Percentiles rank a stretch among this genome's conserved stretches.
Evolutionary conservation across 2,888 invertebrate species (phyloP).

Genomic region (Octonoba sinensis): DNA sequence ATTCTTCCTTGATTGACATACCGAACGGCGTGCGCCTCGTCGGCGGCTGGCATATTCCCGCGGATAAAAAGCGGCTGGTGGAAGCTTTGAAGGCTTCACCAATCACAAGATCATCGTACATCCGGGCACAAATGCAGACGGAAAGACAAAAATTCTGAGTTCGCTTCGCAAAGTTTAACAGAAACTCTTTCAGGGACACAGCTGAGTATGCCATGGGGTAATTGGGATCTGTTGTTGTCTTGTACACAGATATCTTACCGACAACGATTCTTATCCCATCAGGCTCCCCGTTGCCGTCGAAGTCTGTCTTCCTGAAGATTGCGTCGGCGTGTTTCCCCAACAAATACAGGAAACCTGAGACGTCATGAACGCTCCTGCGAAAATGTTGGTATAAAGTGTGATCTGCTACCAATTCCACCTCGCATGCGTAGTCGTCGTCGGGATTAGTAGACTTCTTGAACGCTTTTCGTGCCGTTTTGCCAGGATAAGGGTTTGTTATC

Average conservation of each 20-base stretch:
- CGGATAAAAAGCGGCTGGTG: neutral
- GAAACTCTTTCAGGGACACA: conserved; percentile 2
- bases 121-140: conserved; percentile 26
- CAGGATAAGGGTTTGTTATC: neutral
- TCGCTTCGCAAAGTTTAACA: conserved; percentile 17
- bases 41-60: conserved; percentile 56
- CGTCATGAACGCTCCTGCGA: conserved; percentile 4
- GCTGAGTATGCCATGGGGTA: conserved; percentile 24
- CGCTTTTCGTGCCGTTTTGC: neutral
- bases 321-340: conserved; percentile 68
- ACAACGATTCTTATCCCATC: conserved; percentile 69
- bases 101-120: neutral
- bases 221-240: conserved; percentile 17
- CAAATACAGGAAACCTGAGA: conserved; percentile 67
- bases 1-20: neutral
- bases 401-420: conserved; percentile 69
- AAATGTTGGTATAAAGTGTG: conserved; percentile 68
- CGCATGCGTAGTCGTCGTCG: conserved; percentile 37
- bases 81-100: conserved; percentile 49
- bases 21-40: neutral
- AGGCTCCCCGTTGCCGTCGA: conserved; percentile 68
- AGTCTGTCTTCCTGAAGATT: conserved; percentile 69
- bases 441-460: conserved; percentile 5
- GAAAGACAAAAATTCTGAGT: conserved; percentile 50
- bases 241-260: conserved; percentile 35